A percentile compares a stretch with the other conserved stretches of the same genome.
Conservation (phyloP, 2,113 vertebrate species). For the Trichechus manatus region DNA sequence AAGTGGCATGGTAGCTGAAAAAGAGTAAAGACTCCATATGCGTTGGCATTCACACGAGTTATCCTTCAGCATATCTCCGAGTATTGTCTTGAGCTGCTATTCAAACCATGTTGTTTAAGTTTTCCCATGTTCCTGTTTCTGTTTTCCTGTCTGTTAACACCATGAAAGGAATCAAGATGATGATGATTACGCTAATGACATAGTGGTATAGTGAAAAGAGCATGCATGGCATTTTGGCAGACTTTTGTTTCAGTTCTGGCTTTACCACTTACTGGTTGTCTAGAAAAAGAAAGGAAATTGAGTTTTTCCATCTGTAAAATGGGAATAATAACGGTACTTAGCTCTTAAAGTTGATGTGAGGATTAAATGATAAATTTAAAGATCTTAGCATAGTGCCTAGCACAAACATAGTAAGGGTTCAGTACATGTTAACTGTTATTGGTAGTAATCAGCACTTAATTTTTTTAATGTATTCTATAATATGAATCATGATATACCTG, state of each 20-base stretch:
- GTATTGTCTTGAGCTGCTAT: not conserved
- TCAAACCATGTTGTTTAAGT: not conserved
- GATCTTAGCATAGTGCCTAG: not conserved
- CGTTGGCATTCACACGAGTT: not conserved
- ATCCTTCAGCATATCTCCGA: not conserved
- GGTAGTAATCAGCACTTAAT: not conserved
- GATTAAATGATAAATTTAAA: constrained; percentile 15
- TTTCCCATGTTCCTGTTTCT: not conserved
- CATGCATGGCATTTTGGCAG: not conserved
- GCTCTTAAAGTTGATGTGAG: not conserved
- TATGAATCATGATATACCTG: not conserved
- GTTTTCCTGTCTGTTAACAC: not conserved
- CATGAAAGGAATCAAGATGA: not conserved
- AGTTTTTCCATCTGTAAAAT: constrained; percentile 32
- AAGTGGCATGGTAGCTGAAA: not conserved
- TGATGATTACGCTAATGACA: not conserved
- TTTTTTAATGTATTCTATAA: constrained; percentile 27
- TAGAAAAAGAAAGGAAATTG: not conserved
- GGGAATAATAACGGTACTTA: not conserved
- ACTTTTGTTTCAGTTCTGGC: not conserved
- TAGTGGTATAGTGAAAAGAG: not conserved
- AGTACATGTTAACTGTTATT: not conserved
- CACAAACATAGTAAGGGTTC: not conserved
- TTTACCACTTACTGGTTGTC: not conserved
- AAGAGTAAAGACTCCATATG: not conserved